Evolutionary conservation across 2,797 vertebrate species (phyloP).

Genomic region (Avahi laniger): DNA sequence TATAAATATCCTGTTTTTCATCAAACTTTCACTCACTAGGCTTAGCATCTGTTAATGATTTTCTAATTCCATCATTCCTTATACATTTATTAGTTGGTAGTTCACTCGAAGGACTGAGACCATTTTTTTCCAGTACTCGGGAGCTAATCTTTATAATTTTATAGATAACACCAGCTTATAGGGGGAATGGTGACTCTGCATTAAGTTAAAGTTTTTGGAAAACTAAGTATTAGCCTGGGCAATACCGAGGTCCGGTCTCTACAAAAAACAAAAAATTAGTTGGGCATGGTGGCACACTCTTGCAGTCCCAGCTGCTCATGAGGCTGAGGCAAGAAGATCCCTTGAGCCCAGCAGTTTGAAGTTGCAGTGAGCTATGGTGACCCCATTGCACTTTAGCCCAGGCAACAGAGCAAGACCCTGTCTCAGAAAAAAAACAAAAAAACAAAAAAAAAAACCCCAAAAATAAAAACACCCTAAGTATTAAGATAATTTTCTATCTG

Average conservation of each 20-base stretch:
- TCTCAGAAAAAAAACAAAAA: too few relatives aligned
- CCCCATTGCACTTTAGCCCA: too few relatives aligned
- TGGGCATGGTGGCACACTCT: too few relatives aligned
- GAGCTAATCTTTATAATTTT: background rate
- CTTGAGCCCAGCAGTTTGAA: too few relatives aligned
- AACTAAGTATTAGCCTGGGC: background rate
- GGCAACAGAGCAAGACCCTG: too few relatives aligned
- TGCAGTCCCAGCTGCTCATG: too few relatives aligned
- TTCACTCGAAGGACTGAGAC: background rate
- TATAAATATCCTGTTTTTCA: background rate
- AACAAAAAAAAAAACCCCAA: too few relatives aligned
- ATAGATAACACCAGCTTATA: background rate
- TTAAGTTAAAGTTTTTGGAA: background rate
- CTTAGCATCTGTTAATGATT: background rate
- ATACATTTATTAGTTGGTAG: background rate
- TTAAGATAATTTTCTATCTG: background rate
- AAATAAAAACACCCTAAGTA: background rate
- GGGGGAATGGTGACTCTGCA: background rate
- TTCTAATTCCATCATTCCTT: background rate
- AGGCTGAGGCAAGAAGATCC: too few relatives aligned
- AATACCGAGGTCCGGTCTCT: too few relatives aligned
- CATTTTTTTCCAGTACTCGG: background rate
- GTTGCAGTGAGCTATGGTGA: too few relatives aligned
- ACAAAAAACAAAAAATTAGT: too few relatives aligned
- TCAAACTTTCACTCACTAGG: background rate